A percentile compares a stretch with the other conserved stretches of the same genome.
These are phyloP conservation scores for Agrotis puta DNA, from an alignment of 2,888 invertebrate species.

Conservation along the genomic window DNA sequence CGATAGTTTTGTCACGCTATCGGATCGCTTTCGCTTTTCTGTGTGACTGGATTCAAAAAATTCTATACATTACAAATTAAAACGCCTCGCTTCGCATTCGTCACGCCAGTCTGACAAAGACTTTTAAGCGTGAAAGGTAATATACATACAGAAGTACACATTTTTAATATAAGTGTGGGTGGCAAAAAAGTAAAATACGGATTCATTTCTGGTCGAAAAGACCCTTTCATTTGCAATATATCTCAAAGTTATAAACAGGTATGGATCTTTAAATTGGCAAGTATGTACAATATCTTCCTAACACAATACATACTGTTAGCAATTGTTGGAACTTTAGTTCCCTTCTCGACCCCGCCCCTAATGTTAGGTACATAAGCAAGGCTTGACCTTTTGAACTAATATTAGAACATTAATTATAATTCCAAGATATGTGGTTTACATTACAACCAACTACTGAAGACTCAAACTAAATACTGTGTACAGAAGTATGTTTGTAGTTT, in stretches of 20 bases:
- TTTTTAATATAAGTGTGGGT: no score
- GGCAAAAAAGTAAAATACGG: slow-evolving; percentile 28
- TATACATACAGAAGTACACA: no score
- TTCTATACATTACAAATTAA: no score
- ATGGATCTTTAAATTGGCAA: background rate
- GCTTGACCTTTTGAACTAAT: slow-evolving; percentile 31
- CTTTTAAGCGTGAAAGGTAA: no score
- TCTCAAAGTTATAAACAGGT: slow-evolving; percentile 24
- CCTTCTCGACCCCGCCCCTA: background rate
- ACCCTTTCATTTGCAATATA: slow-evolving; percentile 38
- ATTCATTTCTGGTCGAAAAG: slow-evolving; percentile 23
- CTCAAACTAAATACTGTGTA: no score
- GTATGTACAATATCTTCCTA: slow-evolving; percentile 13
- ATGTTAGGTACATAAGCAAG: slow-evolving; percentile 6
- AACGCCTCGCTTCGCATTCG: no score
- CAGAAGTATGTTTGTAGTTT: background rate
- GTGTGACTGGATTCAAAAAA: no score
- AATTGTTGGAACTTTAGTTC: slow-evolving; percentile 19
- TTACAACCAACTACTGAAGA: background rate
- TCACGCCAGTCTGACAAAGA: no score
- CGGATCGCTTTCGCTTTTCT: no score
- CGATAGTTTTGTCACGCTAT: no score
- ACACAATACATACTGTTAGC: background rate
- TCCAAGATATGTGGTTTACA: background rate
- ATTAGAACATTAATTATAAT: slow-evolving; percentile 41